Evolutionary conservation across 2,797 vertebrate species (phyloP), one percentile per base, ranked within the genome.

Genomic region (Falco peregrinus): DNA sequence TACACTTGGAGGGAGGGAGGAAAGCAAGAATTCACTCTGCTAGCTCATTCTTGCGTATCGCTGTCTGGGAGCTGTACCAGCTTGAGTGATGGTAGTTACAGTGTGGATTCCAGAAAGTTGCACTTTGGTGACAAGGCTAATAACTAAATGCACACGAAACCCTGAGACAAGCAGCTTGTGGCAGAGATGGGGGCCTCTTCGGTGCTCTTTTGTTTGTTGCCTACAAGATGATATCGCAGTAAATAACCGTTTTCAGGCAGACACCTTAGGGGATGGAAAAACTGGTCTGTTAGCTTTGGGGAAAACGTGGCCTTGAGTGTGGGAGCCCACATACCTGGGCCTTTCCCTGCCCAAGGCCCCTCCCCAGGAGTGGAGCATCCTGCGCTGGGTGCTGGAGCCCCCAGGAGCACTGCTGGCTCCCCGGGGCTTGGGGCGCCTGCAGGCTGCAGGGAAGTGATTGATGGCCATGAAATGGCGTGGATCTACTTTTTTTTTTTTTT

Each of bases 271-370:
- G 84, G 41, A 59, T 70, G 82, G 87, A 86, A 89, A 90, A 96
- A 93, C 87, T 7, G 79, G 95, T 90, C 84, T 92, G 81, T 84
- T 96, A 21, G 92, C 92, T 89, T 74, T 57, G 78, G 53, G 70
- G 50, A 59, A 59, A 79, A 22, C 1, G 45, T 45, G 45, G 39
- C 91, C 65, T 47, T 8, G 77, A 70, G 91, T 79, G 0, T 18
- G 51, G 56, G 41, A 93, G 69, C 73, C 35, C 50, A 19, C 10
- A 7, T 31, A 68, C 68, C 64, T 64, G 41, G 63, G 67, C 87
- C 69, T 90, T 84, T 79, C 53, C 43, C 28, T 45, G 84, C 29
- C 19, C 50, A 48, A 63, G 50, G 33, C 13, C 16, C 48, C 22
- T 84, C 13, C 37, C 43, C 22, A 26, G 29, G 26, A 65, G 41